Evolutionary conservation across 1,140 invertebrate species (phyloP).

Genomic region (Drosophila melanica): DNA sequence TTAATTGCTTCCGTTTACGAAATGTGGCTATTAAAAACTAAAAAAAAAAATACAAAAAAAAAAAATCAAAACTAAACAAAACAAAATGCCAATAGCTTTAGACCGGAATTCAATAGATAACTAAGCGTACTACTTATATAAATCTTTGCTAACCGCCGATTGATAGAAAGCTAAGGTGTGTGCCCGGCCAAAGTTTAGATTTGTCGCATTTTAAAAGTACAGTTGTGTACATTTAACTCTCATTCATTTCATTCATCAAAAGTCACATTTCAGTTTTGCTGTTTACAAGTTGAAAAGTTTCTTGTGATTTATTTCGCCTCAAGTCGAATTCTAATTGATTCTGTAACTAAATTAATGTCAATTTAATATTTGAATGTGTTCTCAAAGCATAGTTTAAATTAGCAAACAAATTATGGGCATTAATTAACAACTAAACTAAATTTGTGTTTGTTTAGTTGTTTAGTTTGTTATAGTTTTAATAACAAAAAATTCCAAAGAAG

Average conservation of each 20-base stretch:
- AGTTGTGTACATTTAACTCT: neutral
- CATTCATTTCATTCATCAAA: neutral
- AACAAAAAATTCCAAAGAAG: too few relatives aligned
- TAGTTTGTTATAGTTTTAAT: too few relatives aligned
- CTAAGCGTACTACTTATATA: slow-evolving; percentile 7
- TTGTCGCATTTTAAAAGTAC: neutral
- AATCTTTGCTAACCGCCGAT: slow-evolving; percentile 2
- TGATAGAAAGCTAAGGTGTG: neutral
- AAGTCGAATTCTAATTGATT: too few relatives aligned
- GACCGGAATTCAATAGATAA: slow-evolving; percentile 15
- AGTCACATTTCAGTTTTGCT: too few relatives aligned
- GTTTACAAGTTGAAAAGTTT: too few relatives aligned
- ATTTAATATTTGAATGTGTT: neutral
- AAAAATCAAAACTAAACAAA: slow-evolving; percentile 6
- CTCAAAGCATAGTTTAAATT: neutral
- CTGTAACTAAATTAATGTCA: too few relatives aligned
- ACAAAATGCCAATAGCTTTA: slow-evolving; percentile 17
- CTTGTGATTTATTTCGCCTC: too few relatives aligned
- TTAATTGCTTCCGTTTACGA: slow-evolving; percentile 81
- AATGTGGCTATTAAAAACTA: slow-evolving; percentile 48
- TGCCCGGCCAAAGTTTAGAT: neutral
- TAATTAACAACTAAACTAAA: too few relatives aligned
- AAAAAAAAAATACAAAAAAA: too few relatives aligned
- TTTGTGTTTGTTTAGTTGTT: too few relatives aligned
- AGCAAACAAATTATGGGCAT: too few relatives aligned